Conservation (phyloP, 2,113 vertebrate species). For the Maccullochella peelii region DNA sequence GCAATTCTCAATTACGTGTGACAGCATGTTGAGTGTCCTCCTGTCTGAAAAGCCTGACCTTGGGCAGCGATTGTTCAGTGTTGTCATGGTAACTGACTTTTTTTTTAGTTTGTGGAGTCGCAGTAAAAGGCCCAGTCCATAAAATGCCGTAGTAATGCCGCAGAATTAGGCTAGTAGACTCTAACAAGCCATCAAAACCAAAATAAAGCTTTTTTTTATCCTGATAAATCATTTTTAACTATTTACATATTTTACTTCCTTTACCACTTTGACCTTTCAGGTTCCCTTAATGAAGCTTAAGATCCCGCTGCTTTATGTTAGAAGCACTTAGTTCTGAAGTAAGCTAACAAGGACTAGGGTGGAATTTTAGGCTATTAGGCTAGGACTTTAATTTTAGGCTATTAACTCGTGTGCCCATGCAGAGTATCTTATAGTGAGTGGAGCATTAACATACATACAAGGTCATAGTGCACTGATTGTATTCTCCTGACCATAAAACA, state of each 20-base stretch:
- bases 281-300: background rate
- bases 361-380: too few species aligned
- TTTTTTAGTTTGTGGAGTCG: background rate
- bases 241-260: background rate
- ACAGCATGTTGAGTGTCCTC: background rate
- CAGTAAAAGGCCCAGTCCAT: background rate
- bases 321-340: background rate
- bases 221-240: background rate
- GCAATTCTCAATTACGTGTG: background rate
- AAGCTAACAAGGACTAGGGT: background rate
- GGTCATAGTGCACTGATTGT: background rate
- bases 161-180: background rate
- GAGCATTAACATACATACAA: background rate
- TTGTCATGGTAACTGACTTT: conserved; percentile 42
- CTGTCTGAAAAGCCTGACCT: background rate
- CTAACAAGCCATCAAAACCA: background rate
- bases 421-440: background rate
- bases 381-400: background rate
- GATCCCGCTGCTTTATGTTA: background rate
- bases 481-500: background rate
- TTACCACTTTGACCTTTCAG: background rate
- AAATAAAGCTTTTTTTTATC: background rate
- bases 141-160: background rate
- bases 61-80: conserved; percentile 4
- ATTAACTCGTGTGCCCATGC: background rate